Evolutionary conservation across 2,888 invertebrate species (phyloP), one percentile per base, ranked within the genome.

Genomic region (Apamea anceps): DNA sequence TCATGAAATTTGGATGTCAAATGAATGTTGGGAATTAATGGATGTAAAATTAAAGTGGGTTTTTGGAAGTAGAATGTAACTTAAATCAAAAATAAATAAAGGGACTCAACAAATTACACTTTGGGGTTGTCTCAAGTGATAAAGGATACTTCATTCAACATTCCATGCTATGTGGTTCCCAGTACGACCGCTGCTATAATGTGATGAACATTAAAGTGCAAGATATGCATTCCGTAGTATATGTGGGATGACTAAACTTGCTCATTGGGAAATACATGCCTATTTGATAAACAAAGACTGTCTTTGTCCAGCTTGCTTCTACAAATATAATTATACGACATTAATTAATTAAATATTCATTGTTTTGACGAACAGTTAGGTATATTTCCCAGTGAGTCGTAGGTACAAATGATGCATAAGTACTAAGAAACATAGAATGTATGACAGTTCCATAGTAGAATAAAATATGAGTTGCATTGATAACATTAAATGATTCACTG

Each of bases 131-230:
- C 76, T 75, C 21, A 82, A 81, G 82, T 89, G 88, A 84, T 79
- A 72, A 32, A 82, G 73, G 77, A 85, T 87, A 82, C 83, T 88
- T 92, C 95, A 95, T 95, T 93, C 95, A 91, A 92, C 95, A 96
- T 95, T 95, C 95, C 96, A 96, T 96, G 96, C 96, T 94, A 86
- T 87, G 91, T 93, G 93, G 91, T 91, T 90, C 88, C 85, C 90
- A 90, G 88, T 91, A 91, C 90, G 89, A 91, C 94, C 94, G 93
- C 93, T 90, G 89, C 94, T 94, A 93, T 89, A 89, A 37, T 92
- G 91, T 90, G 87, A 90, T 93, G 93, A 71, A 94, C 93, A 94
- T 90, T 91, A 87, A 94, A 92, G 95, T 95, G 95, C 95, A 93
- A 92, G 91, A 87, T 89, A 91, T 91, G 87, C 95, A 95, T 94